phyloP scores from a whole-genome alignment of 2,797 vertebrate genomes.

The Protonibea diacanthus region DNA sequence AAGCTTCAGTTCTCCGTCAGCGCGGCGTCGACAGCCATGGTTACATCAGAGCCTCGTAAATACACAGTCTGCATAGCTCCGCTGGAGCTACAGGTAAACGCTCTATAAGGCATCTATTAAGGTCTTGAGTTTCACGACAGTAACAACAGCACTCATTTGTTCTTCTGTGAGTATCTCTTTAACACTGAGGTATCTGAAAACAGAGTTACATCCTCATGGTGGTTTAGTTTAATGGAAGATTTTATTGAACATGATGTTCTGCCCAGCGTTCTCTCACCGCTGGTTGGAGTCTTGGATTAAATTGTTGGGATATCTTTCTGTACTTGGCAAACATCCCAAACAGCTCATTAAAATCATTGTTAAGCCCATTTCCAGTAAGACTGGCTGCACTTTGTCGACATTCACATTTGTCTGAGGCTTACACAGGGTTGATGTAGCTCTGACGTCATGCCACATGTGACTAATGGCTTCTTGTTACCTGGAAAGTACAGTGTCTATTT shows the following conservation, averaged over 20 bases:
- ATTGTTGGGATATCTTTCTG: conserved; percentile 48
- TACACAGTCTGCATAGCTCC: conserved; percentile 88
- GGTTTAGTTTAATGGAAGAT: conserved; percentile 50
- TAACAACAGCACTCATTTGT: background rate
- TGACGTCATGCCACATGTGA: conserved; percentile 12
- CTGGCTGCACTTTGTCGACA: conserved; percentile 19
- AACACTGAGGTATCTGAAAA: background rate
- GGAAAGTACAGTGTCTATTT: conserved; percentile 11
- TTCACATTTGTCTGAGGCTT: conserved; percentile 12
- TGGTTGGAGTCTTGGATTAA: conserved; percentile 60
- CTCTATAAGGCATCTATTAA: background rate
- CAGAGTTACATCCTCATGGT: conserved; percentile 10
- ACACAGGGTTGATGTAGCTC: conserved; percentile 17
- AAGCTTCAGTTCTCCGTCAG: conserved; percentile 87
- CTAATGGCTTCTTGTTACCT: conserved; percentile 7
- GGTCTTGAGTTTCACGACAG: background rate
- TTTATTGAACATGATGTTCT: conserved; percentile 65
- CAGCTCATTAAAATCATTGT: conserved; percentile 66
- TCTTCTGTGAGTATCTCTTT: conserved; percentile 1
- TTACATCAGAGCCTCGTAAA: conserved; percentile 65
- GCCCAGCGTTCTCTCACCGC: conserved; percentile 44
- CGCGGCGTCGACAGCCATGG: conserved; percentile 40
- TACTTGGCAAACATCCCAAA: conserved; percentile 54
- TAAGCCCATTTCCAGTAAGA: conserved; percentile 26
- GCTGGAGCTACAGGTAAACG: conserved; percentile 90